Evolutionary conservation across 2,113 vertebrate species (phyloP).

Genomic region (Himantopus leucocephalus): DNA sequence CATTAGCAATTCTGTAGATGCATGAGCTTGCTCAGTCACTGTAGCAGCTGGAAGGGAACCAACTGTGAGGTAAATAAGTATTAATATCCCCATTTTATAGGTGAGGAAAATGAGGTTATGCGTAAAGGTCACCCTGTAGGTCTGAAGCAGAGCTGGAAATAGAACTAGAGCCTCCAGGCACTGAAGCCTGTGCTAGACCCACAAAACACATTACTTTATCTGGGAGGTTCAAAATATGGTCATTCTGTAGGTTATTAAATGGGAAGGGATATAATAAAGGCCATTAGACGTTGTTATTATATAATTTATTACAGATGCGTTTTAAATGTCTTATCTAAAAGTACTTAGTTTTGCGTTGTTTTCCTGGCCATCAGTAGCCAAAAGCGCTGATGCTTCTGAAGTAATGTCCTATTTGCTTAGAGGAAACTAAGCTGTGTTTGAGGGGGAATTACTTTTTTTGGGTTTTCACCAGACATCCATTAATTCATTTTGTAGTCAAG

Average conservation of each 20-base stretch:
- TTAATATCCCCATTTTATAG: slow-evolving; percentile 61
- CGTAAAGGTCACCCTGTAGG: slow-evolving; percentile 42
- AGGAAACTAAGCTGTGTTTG: neutral
- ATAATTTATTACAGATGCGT: neutral
- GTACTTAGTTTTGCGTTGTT: neutral
- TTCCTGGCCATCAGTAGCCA: neutral
- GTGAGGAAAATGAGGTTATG: slow-evolving; percentile 66
- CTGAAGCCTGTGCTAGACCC: slow-evolving; percentile 22
- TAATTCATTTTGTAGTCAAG: neutral
- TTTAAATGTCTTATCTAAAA: neutral
- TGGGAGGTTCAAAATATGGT: neutral
- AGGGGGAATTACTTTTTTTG: neutral
- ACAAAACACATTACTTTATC: neutral
- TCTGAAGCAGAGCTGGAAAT: slow-evolving; percentile 55
- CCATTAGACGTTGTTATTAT: neutral
- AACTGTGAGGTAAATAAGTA: slow-evolving; percentile 66
- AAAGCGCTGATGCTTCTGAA: neutral
- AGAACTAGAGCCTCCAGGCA: slow-evolving; percentile 48
- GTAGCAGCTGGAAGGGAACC: slow-evolving; percentile 60
- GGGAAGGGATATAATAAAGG: neutral
- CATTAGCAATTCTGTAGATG: slow-evolving; percentile 25
- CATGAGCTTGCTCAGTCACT: slow-evolving; percentile 24
- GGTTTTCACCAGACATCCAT: neutral
- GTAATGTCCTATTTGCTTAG: neutral
- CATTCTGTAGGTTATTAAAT: neutral